Conservation (phyloP, 2,797 vertebrate genomes). For the Anabas testudineus region DNA sequence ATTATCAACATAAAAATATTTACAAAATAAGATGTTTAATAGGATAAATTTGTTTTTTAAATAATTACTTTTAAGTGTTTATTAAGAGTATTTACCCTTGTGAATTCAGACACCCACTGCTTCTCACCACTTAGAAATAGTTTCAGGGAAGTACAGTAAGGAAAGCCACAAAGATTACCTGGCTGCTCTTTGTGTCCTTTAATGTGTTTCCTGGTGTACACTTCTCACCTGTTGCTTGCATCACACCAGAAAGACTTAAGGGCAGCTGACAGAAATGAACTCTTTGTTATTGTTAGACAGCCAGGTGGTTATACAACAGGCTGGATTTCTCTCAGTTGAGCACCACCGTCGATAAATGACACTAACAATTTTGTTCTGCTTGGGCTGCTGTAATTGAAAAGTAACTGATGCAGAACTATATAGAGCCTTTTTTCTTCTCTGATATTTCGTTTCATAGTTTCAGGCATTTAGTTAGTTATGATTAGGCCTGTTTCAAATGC, state of each 20-base stretch:
- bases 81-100: constrained; percentile 61
- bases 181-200: constrained; percentile 49
- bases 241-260: constrained; percentile 72
- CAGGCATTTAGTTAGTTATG: constrained; percentile 74
- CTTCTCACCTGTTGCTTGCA: constrained; percentile 72
- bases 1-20: not conserved
- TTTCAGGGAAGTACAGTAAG: constrained; percentile 39
- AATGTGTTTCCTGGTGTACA: constrained; percentile 52
- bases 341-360: constrained; percentile 92
- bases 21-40: not conserved
- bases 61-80: not conserved
- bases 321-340: constrained; percentile 89
- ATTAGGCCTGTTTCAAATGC: constrained; percentile 70
- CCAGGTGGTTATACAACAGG: constrained; percentile 91
- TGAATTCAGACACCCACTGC: constrained; percentile 85
- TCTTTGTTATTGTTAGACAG: constrained; percentile 90
- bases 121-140: constrained; percentile 73
- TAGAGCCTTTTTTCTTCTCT: constrained; percentile 78
- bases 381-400: constrained; percentile 92
- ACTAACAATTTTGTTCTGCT: constrained; percentile 92
- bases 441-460: constrained; percentile 82
- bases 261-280: constrained; percentile 85
- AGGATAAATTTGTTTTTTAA: not conserved
- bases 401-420: constrained; percentile 91
- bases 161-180: constrained; percentile 71